Base-by-base conservation (phyloP, 2,113 vertebrate species). In the Solea solea region DNA sequence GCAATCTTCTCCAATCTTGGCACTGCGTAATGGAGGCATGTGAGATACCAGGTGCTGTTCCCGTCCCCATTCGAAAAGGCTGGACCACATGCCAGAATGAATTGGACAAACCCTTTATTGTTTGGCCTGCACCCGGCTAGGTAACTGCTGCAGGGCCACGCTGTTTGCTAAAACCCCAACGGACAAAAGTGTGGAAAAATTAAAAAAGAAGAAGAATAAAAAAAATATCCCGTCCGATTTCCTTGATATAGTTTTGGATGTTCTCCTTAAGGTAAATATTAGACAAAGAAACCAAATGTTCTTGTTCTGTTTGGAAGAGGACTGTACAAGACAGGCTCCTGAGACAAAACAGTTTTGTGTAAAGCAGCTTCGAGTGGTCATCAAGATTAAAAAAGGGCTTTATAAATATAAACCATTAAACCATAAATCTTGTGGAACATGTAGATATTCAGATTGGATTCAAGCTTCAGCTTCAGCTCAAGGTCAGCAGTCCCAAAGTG, bases 1-100 rank as follows among this genome's bases (percentile, higher is more conserved):
- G 54, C 85, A 91, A 91, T 91, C 90, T 91, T 87, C 80, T 80
- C 83, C 87, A 82, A 83, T 89, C 86, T 91, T 84, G 85, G 86
- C 83, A 68, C 64, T 65, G 78, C 7, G 74, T 86, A 87, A 89
- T 88, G 83, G 86, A 83, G 87, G 76, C 77, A 72, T 76, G 10
- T 62, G 82, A 85, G 88, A 90, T 87, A 87, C 80, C 89, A 89
- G 90, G 89, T 89, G 90, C 69, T 74, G 81, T 76, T 87, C 44
- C 70, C 68, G 44, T 80, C 74, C 82, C 86, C 64, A 67, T 87
- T 90, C 61, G 41, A 64, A 79, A 56, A 88, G 83, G 73, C 86
- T 72, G 72, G 83, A 80, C 83, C 84, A 82, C 85, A 82, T 72
- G 86, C 86, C 87, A 84, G 78, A 86, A 72, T 56, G 63, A 83